Percentiles rank a stretch among this genome's conserved stretches.
phyloP scores from a whole-genome alignment of 30 jellyfish, hydroid and myxozoan genomes.

The Chrysaora quinquecirrha region DNA sequence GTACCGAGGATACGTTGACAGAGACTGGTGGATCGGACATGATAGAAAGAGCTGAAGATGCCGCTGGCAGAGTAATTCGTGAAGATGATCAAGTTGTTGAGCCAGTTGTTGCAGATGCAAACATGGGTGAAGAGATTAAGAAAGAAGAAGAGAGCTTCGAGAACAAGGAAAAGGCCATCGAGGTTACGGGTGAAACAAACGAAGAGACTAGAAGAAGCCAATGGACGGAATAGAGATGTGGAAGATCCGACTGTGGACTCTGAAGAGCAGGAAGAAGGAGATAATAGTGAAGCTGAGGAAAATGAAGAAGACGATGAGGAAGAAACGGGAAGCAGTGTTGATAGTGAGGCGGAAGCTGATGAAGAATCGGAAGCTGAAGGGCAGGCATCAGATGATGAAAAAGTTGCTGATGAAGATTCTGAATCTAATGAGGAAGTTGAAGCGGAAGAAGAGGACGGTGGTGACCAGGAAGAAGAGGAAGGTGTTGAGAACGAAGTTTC shows the following conservation, averaged over 20 bases:
- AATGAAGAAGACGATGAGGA: background rate
- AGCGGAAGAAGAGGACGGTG: conserved; percentile 10
- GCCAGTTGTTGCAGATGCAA: too few relatives aligned
- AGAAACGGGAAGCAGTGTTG: background rate
- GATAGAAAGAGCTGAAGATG: too few relatives aligned
- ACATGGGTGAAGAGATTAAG: too few relatives aligned
- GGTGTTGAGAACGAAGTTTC: background rate
- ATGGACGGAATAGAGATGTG: background rate
- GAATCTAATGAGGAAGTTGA: too few relatives aligned
- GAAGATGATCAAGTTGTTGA: too few relatives aligned
- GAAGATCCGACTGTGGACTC: background rate
- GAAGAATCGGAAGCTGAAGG: background rate
- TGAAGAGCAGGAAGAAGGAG: background rate
- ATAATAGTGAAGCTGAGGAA: background rate
- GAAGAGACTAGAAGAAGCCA: background rate
- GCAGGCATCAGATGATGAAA: background rate
- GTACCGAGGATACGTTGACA: too few relatives aligned
- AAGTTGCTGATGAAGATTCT: background rate
- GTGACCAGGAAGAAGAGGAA: too few relatives aligned
- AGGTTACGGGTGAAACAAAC: too few relatives aligned
- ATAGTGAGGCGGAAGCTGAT: background rate
- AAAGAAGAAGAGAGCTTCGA: too few relatives aligned
- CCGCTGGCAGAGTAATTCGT: too few relatives aligned
- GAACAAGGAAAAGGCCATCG: too few relatives aligned
- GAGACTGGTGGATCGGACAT: too few relatives aligned